Base-by-base conservation (phyloP, 2,113 vertebrate species). In the Pycnonotus jocosus region DNA sequence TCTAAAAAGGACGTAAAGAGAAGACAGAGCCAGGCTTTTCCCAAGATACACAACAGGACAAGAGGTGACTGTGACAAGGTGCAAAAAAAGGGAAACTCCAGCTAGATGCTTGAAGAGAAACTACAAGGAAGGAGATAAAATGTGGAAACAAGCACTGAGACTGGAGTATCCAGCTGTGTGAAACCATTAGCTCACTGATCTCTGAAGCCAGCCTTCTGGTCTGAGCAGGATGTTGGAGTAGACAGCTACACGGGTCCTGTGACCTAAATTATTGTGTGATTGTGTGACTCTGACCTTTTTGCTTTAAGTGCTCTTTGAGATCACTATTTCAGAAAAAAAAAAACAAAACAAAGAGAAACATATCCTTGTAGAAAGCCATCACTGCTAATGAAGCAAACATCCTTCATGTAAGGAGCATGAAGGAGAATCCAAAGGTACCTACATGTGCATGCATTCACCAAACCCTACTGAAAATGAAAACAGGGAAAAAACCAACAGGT, bases 401-500 rank as follows among this genome's bases (percentile, higher is more conserved):
- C 10, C 20, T 44, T n/a, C 28, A 14, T 3, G 12, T 16, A 44
- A 68, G 28, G 15, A 68, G 35, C 58, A 47, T 15, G 44, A 73
- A 76, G 37, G 48, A 83, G 35, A 81, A 4, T 17, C 53, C 31
- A 74, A 51, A 81, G 11, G 3, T 23, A 50, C 5, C 15, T 10
- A 23, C 1, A 0, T 2, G 13, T 19, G 13, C 4, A 54, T 9
- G 5, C 4, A 44, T 20, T 48, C 15, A 37, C 3, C 15, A 38
- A 33, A 54, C 28, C 13, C 61, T 66, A 62, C 11, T 77, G 58
- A 72, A 84, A 70, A 40, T 42, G 7, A 15, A 88, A 91, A 65
- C 1, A 8, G 31, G 13, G 1, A 0, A 11, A 25, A 78, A 30
- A 0, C 0, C 15, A 64, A 5, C 3, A 10, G 6, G 9, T 35